These are phyloP conservation scores for Mallotus villosus DNA, from an alignment of 2,797 vertebrate genomes.

Conservation along the genomic window DNA sequence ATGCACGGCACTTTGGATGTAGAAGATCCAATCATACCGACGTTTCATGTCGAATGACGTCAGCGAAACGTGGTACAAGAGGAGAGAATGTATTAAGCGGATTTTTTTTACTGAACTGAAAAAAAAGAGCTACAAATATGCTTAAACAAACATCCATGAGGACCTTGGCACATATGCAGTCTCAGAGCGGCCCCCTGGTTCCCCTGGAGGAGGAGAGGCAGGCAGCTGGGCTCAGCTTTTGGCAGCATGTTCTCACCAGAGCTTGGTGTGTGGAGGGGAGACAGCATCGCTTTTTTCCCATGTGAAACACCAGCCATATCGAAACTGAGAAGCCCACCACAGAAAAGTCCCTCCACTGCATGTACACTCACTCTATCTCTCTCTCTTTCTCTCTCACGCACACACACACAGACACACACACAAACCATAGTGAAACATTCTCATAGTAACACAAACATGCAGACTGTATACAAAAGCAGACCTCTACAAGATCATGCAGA, in stretches of 20 bases:
- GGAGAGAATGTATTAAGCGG: conserved; percentile 30
- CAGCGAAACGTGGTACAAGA: conserved; percentile 25
- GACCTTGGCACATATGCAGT: conserved; percentile 50
- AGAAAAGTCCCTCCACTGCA: conserved; percentile 26
- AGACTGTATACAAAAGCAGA: conserved; percentile 65
- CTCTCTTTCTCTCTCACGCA: not conserved
- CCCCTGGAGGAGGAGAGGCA: conserved; percentile 56
- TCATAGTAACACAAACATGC: conserved; percentile 62
- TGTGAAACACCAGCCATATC: conserved; percentile 44
- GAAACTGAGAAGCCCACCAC: conserved; percentile 34
- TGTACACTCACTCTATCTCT: not conserved
- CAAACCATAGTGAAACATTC: conserved; percentile 34
- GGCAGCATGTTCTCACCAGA: conserved; percentile 53
- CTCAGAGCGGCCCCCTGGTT: conserved; percentile 26
- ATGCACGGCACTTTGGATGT: conserved; percentile 7
- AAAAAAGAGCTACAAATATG: conserved; percentile 22
- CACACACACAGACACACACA: conserved; percentile 12
- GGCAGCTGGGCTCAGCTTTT: conserved; percentile 60
- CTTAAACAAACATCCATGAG: conserved; percentile 15
- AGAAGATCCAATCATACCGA: conserved; percentile 36
- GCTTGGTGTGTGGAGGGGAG: conserved; percentile 20
- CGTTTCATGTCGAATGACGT: conserved; percentile 19
- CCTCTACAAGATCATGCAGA: conserved; percentile 68
- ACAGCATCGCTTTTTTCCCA: conserved; percentile 41
- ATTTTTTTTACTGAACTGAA: conserved; percentile 2